Evolutionary conservation across 1,140 invertebrate genomes (phyloP).

Genomic region (Drosophila kepulauana): DNA sequence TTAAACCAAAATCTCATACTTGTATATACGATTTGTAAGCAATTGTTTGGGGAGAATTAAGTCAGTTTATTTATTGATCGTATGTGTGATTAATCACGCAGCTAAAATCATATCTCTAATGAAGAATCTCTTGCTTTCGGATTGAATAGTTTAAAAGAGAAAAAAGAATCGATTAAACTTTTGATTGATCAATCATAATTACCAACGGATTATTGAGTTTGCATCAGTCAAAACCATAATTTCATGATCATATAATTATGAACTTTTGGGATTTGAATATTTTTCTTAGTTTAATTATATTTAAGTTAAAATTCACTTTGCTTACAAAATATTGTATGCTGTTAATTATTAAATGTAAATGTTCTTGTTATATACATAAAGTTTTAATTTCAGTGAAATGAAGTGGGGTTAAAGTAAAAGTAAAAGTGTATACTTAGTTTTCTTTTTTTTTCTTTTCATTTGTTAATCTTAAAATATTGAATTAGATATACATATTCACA

Average conservation of each 20-base stretch:
- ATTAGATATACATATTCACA: conserved; percentile 60
- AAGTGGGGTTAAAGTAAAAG: conserved; percentile 8
- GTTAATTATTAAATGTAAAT: conserved; percentile 43
- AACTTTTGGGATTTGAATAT: conserved; percentile 14
- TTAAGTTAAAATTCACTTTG: conserved; percentile 30
- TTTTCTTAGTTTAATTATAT: conserved; percentile 18
- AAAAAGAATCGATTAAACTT: neutral
- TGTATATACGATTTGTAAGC: neutral
- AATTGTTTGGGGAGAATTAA: neutral
- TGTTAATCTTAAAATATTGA: conserved; percentile 14
- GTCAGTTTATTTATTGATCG: neutral
- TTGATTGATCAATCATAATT: neutral
- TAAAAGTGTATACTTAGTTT: conserved; percentile 23
- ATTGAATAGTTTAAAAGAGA: neutral
- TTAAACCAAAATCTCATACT: neutral
- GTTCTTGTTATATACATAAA: conserved; percentile 45
- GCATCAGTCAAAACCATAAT: conserved; percentile 11
- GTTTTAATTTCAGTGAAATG: conserved; percentile 12
- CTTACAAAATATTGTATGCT: conserved; percentile 14
- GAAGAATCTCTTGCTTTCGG: neutral
- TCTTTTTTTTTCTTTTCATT: neutral
- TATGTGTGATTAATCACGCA: neutral
- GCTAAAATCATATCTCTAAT: neutral
- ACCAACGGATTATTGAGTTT: neutral
- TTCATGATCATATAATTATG: conserved; percentile 15